Conservation (phyloP, 1,140 invertebrate species). For the Drosophila kikkawai region DNA sequence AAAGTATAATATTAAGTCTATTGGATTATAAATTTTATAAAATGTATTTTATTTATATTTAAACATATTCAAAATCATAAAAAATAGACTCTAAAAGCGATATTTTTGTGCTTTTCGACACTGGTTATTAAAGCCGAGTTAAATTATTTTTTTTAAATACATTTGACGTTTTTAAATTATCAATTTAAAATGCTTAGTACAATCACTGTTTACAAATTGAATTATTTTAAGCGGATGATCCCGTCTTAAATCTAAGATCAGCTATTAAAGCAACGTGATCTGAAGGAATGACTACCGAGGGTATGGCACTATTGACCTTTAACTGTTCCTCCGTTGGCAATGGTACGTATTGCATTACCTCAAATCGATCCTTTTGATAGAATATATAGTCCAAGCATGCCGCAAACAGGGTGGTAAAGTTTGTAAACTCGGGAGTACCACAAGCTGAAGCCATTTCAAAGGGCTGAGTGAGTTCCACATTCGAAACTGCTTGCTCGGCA, state of each 20-base stretch:
- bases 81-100: neutral
- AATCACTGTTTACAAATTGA: neutral
- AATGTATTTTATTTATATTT: neutral
- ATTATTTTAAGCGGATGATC: neutral
- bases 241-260: slow-evolving; percentile 87
- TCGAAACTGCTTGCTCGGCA: slow-evolving; percentile 87
- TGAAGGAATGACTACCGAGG: slow-evolving; percentile 94
- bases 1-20: no score
- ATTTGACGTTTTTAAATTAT: neutral
- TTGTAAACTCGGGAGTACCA: slow-evolving; percentile 92
- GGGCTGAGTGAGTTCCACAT: slow-evolving; percentile 88
- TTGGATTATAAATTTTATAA: no score
- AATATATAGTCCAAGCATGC: slow-evolving; percentile 97
- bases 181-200: neutral
- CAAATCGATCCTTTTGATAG: slow-evolving; percentile 89
- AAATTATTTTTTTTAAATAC: neutral
- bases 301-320: slow-evolving; percentile 89
- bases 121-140: neutral
- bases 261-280: slow-evolving; percentile 96
- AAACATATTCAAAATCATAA: neutral
- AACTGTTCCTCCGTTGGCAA: slow-evolving; percentile 92
- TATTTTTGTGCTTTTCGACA: neutral
- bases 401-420: slow-evolving; percentile 93
- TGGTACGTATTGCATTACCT: slow-evolving; percentile 90
- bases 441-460: slow-evolving; percentile 90